Evolutionary conservation across 64 coral and sea anemone species (phyloP), one percentile per base, ranked within the genome.

Genomic region (Astreopora myriophthalma): DNA sequence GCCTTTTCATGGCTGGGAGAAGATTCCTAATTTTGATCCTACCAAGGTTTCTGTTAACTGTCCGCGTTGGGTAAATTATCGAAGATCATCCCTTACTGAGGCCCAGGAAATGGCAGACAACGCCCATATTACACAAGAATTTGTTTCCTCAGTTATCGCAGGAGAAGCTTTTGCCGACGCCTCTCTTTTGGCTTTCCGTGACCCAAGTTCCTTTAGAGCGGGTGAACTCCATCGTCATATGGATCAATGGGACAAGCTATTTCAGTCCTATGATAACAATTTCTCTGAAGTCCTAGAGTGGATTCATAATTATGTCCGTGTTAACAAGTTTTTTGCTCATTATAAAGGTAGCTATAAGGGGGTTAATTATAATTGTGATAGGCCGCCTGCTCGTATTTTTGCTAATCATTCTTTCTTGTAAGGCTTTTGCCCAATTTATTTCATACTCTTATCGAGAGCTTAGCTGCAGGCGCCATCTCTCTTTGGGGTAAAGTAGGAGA

Each of bases 281-380:
- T 84, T 84, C 34, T 20, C 22, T 28, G 48, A 84, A 61, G 79
- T 63, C 3, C 26, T 25, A 3, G 79, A 84, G 12, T 84, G 79
- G 79, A 55, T 84, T 84, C 26, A 84, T 60, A 58, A 84, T 20
- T 52, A 4, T 64, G 28, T 84, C 16, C 26, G 60, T 31, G 42
- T 84, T 27, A n/a, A 60, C 0, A 57, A 84, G 26, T 84, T 58
- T 36, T 84, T 84, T 30, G n/a, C 57, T 5, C 79, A 25, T 25
- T 84, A 55, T 64, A 84, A 84, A 84, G 79, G 79, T 19, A 84
- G 79, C 34, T 84, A 84, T 44, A 84, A 84, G 52, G 79, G 79
- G 6, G 40, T 84, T 10, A 84, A 84, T 36, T 84, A 84, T 84
- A 51, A 84, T 8, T 84, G 44, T 20, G 79, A 84, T 9, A 84